phyloP scores from a whole-genome alignment of 2,797 vertebrate genomes.

The Parambassis ranga region DNA sequence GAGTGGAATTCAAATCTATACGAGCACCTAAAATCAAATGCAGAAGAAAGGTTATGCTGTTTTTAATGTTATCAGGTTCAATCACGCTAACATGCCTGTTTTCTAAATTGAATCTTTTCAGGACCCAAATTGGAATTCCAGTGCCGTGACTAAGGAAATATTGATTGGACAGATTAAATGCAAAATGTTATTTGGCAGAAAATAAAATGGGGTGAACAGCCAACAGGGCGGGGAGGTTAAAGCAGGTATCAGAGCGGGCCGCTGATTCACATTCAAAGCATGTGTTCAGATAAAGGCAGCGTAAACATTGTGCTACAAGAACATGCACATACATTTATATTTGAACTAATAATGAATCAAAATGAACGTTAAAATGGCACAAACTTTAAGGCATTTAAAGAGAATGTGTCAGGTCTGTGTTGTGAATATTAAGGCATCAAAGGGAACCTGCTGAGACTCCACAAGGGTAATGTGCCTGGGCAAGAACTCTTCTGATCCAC shows the following conservation, averaged over 20 bases:
- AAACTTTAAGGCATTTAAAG: neutral
- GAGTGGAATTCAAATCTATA: neutral
- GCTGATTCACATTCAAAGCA: conserved; percentile 36
- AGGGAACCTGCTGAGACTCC: neutral
- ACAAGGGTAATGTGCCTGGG: neutral
- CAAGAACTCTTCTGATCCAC: neutral
- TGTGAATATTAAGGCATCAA: neutral
- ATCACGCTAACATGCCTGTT: conserved; percentile 7
- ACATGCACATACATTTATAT: too few relatives aligned
- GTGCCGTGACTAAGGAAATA: conserved; percentile 21
- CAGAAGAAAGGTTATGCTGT: neutral
- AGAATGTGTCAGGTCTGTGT: neutral
- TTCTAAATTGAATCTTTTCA: conserved; percentile 44
- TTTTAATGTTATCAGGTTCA: conserved; percentile 26
- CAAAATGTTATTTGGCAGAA: conserved; percentile 39
- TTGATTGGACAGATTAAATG: conserved; percentile 47
- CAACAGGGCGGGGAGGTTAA: neutral
- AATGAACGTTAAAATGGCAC: neutral
- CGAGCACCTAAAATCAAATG: conserved; percentile 8
- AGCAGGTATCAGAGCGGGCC: conserved; percentile 9
- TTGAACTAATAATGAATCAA: too few relatives aligned
- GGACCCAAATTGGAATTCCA: conserved; percentile 40
- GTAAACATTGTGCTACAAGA: neutral
- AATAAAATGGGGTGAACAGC: conserved; percentile 7
- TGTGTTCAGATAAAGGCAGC: conserved; percentile 8